Evolutionary conservation across 1,140 invertebrate genomes (phyloP).

Genomic region (Chrysoperla carnea): DNA sequence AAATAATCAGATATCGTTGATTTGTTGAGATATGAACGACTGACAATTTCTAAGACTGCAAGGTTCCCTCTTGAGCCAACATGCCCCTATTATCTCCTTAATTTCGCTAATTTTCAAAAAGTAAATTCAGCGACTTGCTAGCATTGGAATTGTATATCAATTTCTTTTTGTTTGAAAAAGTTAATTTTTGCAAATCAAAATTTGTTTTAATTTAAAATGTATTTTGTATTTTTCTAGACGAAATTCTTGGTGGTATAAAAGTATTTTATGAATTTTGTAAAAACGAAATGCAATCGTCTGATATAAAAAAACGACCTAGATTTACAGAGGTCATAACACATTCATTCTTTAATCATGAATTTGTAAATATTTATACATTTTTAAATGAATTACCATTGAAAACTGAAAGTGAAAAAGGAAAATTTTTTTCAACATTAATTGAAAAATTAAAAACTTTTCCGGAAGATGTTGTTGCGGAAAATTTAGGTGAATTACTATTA

Average conservation of each 20-base stretch:
- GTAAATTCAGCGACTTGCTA: too few species aligned
- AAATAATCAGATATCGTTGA: too few species aligned
- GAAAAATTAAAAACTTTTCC: conserved; percentile 47
- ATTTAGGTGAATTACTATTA: conserved; percentile 52
- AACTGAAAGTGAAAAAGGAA: conserved; percentile 47
- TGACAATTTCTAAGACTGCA: too few species aligned
- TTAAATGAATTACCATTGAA: conserved; percentile 64
- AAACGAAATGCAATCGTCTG: conserved; percentile 37
- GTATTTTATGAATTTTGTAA: conserved; percentile 51
- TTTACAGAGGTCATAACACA: conserved; percentile 45
- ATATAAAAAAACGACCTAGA: conserved; percentile 35
- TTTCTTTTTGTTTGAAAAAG: too few species aligned
- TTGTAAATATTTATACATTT: conserved; percentile 65
- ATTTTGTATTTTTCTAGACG: conserved; percentile 36
- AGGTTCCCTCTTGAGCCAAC: too few species aligned
- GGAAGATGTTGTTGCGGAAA: conserved; percentile 57
- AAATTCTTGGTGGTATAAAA: conserved; percentile 35
- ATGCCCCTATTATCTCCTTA: too few species aligned
- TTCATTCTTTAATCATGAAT: conserved; percentile 64
- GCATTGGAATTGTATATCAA: too few species aligned
- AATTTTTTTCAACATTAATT: conserved; percentile 52
- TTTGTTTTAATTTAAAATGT: too few species aligned
- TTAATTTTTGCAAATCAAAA: too few species aligned
- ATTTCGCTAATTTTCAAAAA: too few species aligned
- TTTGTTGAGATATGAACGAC: too few species aligned